Evolutionary conservation across 2,113 vertebrate species (phyloP).

Genomic region (Oriolus oriolus): DNA sequence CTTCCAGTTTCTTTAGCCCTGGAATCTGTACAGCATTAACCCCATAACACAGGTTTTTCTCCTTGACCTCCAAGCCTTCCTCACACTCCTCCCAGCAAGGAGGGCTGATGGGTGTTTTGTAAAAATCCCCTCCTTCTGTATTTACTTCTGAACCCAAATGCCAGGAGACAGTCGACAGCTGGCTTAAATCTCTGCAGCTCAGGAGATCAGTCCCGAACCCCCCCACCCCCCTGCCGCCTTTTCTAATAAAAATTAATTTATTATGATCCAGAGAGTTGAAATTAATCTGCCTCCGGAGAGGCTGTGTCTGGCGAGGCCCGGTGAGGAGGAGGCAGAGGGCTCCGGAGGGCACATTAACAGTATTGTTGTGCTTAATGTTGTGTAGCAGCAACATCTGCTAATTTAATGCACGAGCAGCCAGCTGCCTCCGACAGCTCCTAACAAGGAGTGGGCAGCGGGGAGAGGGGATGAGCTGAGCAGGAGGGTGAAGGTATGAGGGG

Average conservation of each 20-base stretch:
- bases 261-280: slow-evolving; percentile 78
- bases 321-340: slow-evolving; percentile 44
- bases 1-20: neutral
- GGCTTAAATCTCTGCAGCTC: slow-evolving; percentile 69
- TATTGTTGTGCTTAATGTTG: slow-evolving; percentile 62
- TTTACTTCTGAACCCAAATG: slow-evolving; percentile 55
- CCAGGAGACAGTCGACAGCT: slow-evolving; percentile 59
- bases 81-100: neutral
- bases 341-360: slow-evolving; percentile 63
- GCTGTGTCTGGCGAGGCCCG: slow-evolving; percentile 19
- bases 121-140: slow-evolving; percentile 36
- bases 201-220: slow-evolving; percentile 65
- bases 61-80: neutral
- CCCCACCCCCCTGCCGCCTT: neutral
- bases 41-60: neutral
- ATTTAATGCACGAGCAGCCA: slow-evolving; percentile 69
- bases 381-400: slow-evolving; percentile 65
- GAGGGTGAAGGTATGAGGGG: neutral
- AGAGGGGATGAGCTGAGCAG: neutral
- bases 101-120: neutral
- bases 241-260: slow-evolving; percentile 88
- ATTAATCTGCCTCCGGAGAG: slow-evolving; percentile 75
- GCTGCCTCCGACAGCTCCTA: slow-evolving; percentile 58
- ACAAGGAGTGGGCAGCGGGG: slow-evolving; percentile 27
- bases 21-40: neutral